Evolutionary conservation across 2,888 invertebrate species (phyloP).

Genomic region (Dicyrtoma fusca): DNA sequence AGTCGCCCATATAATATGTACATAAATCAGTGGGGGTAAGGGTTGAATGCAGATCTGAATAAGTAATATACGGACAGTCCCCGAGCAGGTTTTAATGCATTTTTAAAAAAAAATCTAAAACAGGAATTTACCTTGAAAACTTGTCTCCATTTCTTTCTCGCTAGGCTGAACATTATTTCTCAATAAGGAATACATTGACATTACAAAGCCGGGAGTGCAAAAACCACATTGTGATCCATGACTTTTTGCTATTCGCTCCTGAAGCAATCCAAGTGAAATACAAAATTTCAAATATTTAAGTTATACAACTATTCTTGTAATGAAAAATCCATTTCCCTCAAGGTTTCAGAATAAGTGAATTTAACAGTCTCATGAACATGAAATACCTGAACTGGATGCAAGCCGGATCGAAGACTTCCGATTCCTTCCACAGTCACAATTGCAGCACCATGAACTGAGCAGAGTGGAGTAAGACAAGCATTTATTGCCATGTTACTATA

Average conservation of each 20-base stretch:
- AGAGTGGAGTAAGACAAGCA: constrained; percentile 85
- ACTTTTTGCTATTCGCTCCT: constrained; percentile 79
- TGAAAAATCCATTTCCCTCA: too few species aligned
- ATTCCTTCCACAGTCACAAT: constrained; percentile 92
- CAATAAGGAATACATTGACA: constrained; percentile 92
- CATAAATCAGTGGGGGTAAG: too few species aligned
- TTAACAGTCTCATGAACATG: too few species aligned
- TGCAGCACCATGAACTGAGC: constrained; percentile 82
- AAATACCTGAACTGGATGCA: constrained; percentile 76
- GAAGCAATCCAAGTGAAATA: background rate
- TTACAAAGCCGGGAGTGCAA: constrained; percentile 94
- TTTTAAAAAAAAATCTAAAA: too few species aligned
- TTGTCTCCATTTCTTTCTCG: constrained; percentile 75
- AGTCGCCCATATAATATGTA: too few species aligned
- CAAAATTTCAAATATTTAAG: too few species aligned
- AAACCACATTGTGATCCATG: constrained; percentile 96
- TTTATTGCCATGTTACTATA: constrained; percentile 80
- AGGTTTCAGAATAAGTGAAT: too few species aligned
- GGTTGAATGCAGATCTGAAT: too few species aligned
- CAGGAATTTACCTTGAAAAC: constrained; percentile 79
- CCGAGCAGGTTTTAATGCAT: too few species aligned
- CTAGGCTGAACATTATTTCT: constrained; percentile 73
- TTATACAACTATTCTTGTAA: too few species aligned
- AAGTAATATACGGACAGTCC: too few species aligned
- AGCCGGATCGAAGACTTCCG: constrained; percentile 72